A percentile compares a stretch with the other conserved stretches of the same genome.
Evolutionary conservation across 2,113 vertebrate species (phyloP).

Genomic region (Chrysemys picta): DNA sequence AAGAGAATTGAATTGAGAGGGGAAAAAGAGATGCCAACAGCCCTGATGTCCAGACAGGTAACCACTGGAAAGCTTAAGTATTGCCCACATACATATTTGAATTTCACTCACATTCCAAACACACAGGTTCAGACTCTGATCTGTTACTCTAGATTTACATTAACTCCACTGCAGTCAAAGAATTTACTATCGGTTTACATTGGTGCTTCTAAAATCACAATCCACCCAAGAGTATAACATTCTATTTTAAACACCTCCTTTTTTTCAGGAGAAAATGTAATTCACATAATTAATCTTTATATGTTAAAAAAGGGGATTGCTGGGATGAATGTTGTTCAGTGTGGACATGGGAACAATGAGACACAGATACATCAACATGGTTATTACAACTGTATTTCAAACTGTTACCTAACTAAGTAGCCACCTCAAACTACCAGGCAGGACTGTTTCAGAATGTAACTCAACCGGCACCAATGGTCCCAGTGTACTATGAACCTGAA

Average conservation of each 20-base stretch:
- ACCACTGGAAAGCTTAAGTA: not conserved
- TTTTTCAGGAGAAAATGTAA: not conserved
- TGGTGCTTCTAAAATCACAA: not conserved
- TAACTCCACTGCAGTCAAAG: not conserved
- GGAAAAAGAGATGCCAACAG: not conserved
- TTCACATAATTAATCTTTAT: not conserved
- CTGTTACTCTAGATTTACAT: not conserved
- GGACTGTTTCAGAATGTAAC: not conserved
- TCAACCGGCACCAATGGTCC: not conserved
- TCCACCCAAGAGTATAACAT: not conserved
- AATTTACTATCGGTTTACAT: rapidly evolving
- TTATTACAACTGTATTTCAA: not conserved
- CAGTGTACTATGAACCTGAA: not conserved
- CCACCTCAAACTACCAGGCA: not conserved
- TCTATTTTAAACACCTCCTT: not conserved
- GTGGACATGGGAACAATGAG: not conserved
- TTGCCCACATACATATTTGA: not conserved
- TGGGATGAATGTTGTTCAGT: not conserved
- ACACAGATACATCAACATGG: not conserved
- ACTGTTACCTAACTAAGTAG: not conserved
- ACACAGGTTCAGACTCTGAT: not conserved
- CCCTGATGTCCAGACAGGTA: not conserved
- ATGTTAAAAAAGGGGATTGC: not conserved
- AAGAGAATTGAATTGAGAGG: not conserved
- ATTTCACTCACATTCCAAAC: not conserved